Evolutionary conservation across 2,888 invertebrate genomes (phyloP).

Genomic region (Eupithecia vulgata): DNA sequence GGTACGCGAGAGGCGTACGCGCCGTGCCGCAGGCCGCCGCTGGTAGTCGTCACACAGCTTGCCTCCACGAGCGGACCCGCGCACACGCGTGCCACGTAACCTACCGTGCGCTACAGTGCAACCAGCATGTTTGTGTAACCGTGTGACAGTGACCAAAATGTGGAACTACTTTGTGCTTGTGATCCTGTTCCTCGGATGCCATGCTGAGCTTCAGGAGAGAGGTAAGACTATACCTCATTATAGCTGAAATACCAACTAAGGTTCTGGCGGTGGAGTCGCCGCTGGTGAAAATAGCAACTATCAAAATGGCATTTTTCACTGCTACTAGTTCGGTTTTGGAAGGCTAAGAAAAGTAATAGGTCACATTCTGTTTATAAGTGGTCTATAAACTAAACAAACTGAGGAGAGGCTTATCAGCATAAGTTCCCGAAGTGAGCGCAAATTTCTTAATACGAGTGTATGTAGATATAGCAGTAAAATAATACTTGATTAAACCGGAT

Average conservation of each 20-base stretch:
- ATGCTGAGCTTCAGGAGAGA: constrained; percentile 74
- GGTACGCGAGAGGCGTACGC: constrained; percentile 48
- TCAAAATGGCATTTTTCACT: not conserved
- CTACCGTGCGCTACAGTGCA: not conserved
- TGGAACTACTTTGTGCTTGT: constrained; percentile 58
- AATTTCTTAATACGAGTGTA: not conserved
- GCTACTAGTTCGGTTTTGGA: not conserved
- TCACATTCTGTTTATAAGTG: not conserved
- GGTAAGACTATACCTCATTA: constrained; percentile 52
- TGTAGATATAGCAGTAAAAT: not conserved
- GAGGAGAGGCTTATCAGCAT: not conserved
- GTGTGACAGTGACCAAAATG: constrained; percentile 68
- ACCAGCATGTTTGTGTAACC: constrained; percentile 34
- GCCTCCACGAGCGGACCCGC: constrained; percentile 49
- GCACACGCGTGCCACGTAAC: constrained; percentile 59
- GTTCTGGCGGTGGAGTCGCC: not conserved
- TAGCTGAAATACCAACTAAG: not conserved
- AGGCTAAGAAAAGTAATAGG: not conserved
- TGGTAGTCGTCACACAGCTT: constrained; percentile 57
- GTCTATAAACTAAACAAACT: not conserved
- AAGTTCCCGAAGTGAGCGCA: not conserved
- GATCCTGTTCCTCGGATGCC: constrained; percentile 50
- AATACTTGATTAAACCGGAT: not conserved
- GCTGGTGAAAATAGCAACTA: not conserved
- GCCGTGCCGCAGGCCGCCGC: constrained; percentile 36